phyloP scores from a whole-genome alignment of 2,797 vertebrate genomes.

The Anableps anableps region DNA sequence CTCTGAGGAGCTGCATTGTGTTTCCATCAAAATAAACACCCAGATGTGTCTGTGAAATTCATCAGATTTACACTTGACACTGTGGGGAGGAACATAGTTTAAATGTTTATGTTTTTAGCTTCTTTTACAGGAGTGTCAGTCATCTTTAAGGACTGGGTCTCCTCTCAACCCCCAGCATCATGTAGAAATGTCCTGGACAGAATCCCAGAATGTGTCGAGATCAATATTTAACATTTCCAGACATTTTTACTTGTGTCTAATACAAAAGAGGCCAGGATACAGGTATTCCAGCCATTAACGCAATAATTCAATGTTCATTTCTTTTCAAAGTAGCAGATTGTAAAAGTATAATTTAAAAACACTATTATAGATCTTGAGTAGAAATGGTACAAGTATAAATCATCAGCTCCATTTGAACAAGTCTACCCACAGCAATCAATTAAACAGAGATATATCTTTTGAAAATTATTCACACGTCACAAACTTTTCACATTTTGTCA shows the following conservation, averaged over 20 bases:
- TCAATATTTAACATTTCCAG: conserved; percentile 30
- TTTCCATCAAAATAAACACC: conserved; percentile 36
- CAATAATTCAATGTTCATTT: conserved; percentile 18
- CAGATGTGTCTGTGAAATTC: conserved; percentile 57
- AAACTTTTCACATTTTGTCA: neutral
- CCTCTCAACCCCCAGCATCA: conserved; percentile 37
- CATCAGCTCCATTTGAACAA: neutral
- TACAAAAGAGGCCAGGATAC: conserved; percentile 37
- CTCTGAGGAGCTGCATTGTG: conserved; percentile 59
- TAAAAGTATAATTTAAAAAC: conserved; percentile 31
- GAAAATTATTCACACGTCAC: neutral
- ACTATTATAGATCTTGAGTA: conserved; percentile 16
- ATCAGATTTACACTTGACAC: conserved; percentile 63
- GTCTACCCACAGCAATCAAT: neutral
- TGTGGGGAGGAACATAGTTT: conserved; percentile 62
- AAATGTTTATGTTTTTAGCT: conserved; percentile 52
- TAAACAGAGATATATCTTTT: neutral
- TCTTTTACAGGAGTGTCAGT: conserved; percentile 64
- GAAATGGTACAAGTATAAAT: conserved; percentile 4
- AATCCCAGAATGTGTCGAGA: conserved; percentile 40
- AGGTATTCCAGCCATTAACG: conserved; percentile 22
- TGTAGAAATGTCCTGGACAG: conserved; percentile 49
- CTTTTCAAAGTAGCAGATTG: neutral
- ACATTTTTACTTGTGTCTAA: conserved; percentile 30
- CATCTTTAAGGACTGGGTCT: conserved; percentile 49